phyloP scores from a whole-genome alignment of 2,888 invertebrate species.

The Achlya flavicornis region DNA sequence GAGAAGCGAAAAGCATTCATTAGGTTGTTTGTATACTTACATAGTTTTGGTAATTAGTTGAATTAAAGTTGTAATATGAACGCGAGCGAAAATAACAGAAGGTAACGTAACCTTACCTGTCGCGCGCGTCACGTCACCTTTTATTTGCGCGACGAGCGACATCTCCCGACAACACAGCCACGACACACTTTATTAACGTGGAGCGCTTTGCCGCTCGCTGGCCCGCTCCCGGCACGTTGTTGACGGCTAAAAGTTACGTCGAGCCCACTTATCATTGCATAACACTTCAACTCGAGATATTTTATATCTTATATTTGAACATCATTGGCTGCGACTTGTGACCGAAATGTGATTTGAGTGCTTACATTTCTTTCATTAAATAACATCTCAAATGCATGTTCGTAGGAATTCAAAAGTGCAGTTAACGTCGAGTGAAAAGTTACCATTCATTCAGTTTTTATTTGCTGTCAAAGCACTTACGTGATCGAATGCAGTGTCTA shows the following conservation, averaged over 20 bases:
- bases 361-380: slow-evolving; percentile 31
- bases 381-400: neutral
- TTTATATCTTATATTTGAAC: neutral
- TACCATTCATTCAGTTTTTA: neutral
- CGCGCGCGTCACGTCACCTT: neutral
- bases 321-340: slow-evolving; percentile 14
- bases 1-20: too few relatives aligned
- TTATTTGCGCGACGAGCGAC: neutral
- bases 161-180: neutral
- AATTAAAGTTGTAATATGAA: neutral
- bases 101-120: neutral
- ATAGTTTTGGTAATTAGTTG: too few relatives aligned
- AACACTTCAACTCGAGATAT: slow-evolving; percentile 6
- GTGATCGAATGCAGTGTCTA: neutral
- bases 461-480: neutral
- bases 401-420: slow-evolving; percentile 25
- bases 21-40: too few relatives aligned
- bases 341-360: slow-evolving; percentile 16
- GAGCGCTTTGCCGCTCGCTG: neutral
- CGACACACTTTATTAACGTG: neutral
- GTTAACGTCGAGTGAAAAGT: slow-evolving; percentile 12
- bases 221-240: neutral
- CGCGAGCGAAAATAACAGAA: neutral
- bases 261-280: slow-evolving; percentile 11
- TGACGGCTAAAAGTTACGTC: slow-evolving; percentile 13